Conservation (phyloP, 2,888 invertebrate genomes). For the Hirtodrosophila alboralis region DNA sequence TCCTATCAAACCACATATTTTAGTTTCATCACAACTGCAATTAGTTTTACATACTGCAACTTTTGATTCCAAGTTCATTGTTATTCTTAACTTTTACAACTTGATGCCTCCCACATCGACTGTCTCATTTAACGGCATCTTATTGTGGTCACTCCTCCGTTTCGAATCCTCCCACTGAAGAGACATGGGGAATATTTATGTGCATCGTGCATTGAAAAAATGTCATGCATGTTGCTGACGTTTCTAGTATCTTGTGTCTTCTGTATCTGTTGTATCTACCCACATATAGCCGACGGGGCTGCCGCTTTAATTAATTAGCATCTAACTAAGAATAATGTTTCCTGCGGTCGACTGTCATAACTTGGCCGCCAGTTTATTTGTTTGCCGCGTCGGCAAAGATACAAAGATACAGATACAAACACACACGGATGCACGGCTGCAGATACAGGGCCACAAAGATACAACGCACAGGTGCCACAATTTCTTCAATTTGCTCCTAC, state of each 20-base stretch:
- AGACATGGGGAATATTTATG: slow-evolving; percentile 37
- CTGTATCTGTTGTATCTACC: slow-evolving; percentile 21
- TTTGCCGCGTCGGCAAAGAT: slow-evolving; percentile 46
- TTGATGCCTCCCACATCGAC: slow-evolving; percentile 17
- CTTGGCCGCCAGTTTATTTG: slow-evolving; percentile 67
- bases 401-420: slow-evolving; percentile 29
- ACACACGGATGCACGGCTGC: slow-evolving; percentile 7
- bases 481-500: slow-evolving; percentile 39
- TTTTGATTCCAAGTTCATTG: background rate
- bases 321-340: slow-evolving; percentile 79
- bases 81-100: slow-evolving; percentile 12
- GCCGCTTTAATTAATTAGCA: slow-evolving; percentile 72
- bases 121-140: slow-evolving; percentile 15
- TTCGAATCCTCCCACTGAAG: slow-evolving; percentile 32
- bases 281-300: slow-evolving; percentile 31
- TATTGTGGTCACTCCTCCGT: slow-evolving; percentile 6
- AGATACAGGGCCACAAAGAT: slow-evolving; percentile 19
- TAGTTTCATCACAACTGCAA: too few species aligned
- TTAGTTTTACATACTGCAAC: too few species aligned
- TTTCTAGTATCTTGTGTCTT: background rate
- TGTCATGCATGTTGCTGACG: slow-evolving; percentile 41
- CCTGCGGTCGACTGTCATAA: slow-evolving; percentile 74
- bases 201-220: slow-evolving; percentile 36
- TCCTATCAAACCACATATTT: too few species aligned
- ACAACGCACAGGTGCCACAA: slow-evolving; percentile 66